Base-by-base conservation (phyloP, 1,140 invertebrate species). In the Drosophila nannoptera region DNA sequence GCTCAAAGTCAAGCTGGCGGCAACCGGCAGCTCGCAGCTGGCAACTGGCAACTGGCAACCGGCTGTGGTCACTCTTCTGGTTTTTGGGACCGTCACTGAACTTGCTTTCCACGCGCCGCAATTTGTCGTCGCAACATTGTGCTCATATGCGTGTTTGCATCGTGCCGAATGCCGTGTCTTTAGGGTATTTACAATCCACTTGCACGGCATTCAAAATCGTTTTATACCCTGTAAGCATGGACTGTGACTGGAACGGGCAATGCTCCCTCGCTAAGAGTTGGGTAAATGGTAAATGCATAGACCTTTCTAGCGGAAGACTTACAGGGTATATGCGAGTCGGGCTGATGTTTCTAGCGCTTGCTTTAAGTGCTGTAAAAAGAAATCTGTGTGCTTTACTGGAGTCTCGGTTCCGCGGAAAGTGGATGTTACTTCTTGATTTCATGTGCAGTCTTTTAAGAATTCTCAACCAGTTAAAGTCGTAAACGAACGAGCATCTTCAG, bases 31-130 rank as follows among this genome's bases (percentile, higher is more conserved):
- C 22, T 1, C 22, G 22, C 22, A 22, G 3, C 22, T 7, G 36
- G 8, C 36, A 38, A 8, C 36, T 7, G 11, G 36, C 8, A 31
- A 9, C 58, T 36, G 12, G 35, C 33, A 32, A 58, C 33, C 22
- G 5, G 52, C 52, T 22, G 5, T 12, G 8, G 52, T 35, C 40
- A n/a, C 2, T 43, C 33, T 9, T 42, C 31, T 6, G 22, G 32
- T 43, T 52, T 42, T 42, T 50, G 32, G 55, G 48, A 29, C 36
- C 52, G 66, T 33, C 38, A 55, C 12, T 63, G n/a, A 65, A 69
- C 53, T 58, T 29, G 61, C 38, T 65, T 59, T 69, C 63, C 38
- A 69, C 52, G 67, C 52, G 52, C 45, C 32, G 60, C 16, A 64
- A 50, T 42, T 59, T 54, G 12, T 42, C 43, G 40, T 52, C 42